Evolutionary conservation across 2,888 invertebrate species (phyloP).

Genomic region (Trichopoda pennipes): DNA sequence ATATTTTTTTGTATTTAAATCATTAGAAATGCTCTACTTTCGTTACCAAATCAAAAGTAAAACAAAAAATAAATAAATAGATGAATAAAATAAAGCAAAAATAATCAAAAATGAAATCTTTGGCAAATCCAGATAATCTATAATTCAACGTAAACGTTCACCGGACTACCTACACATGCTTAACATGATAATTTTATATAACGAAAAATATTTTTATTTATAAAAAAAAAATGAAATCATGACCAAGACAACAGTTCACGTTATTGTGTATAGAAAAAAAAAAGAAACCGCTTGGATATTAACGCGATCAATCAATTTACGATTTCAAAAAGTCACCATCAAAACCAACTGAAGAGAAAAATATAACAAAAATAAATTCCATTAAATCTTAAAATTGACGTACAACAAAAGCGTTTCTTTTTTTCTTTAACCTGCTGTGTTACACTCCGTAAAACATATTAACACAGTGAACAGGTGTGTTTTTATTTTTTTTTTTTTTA

Average conservation of each 20-base stretch:
- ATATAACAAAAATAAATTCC: constrained; percentile 14
- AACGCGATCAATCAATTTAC: constrained; percentile 50
- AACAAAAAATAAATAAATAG: not conserved
- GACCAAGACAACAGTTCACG: not conserved
- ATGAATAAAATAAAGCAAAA: not conserved
- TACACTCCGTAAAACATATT: too few species aligned
- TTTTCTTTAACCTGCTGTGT: too few species aligned
- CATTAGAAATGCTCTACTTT: constrained; percentile 63
- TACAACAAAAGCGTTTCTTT: not conserved
- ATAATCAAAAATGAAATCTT: constrained; percentile 39
- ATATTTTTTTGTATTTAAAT: constrained; percentile 38
- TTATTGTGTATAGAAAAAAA: not conserved
- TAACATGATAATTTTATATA: not conserved
- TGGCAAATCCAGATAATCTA: constrained; percentile 51
- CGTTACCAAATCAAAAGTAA: not conserved
- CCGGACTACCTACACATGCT: constrained; percentile 37
- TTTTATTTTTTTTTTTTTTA: too few species aligned
- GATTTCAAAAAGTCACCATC: constrained; percentile 22
- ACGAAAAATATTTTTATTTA: constrained; percentile 1
- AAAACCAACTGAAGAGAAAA: not conserved
- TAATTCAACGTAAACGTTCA: constrained; percentile 37
- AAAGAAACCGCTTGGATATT: constrained; percentile 34
- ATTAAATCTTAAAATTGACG: constrained; percentile 9
- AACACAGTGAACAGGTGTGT: too few species aligned
- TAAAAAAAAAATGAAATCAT: constrained; percentile 7